Base-by-base conservation (phyloP, 92 coral and sea anemone genomes). In the Actinostola sp. region DNA sequence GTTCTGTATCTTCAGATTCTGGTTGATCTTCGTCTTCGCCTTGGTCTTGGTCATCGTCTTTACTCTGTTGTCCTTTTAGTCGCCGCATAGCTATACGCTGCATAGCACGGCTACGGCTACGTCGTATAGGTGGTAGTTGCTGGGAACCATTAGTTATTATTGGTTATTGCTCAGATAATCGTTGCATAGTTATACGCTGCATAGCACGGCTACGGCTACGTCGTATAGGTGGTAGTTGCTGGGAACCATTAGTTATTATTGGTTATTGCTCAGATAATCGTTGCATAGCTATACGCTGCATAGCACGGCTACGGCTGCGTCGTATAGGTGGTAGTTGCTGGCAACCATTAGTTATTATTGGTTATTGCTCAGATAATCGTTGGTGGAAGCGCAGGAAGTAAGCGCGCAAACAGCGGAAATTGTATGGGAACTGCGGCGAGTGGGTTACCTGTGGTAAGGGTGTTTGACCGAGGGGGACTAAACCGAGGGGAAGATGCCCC, bases 1-100 rank as follows among this genome's bases (percentile, higher is more conserved):
- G 67, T 44, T 90, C 92, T 19, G 88, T 76, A 73, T 90, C 97
- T 55, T 87, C 92, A 0, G 97, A 90, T 65, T 90, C 97, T 1
- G 87, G 85, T 45, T 90, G 89, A 26, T 90, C 97, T 56, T 90
- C 97, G 49, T 87, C 97, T 79, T 90, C 97, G 29, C 86, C 92
- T 66, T 78, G 67, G 20, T 83, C 97, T 24, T 67, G 89, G 14
- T 88, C 92, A 29, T 86, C 86, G 0, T 90, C 97, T 55, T 75
- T 78, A 32, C 60, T 57, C 2, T 70, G 73, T 54, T 75, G 88
- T 26, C 69, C 71, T 69, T 73, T 73, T 78, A 86, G 69, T 39
- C 69, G 62, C 32, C 92, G 43, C 66, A 86, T 71, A 23, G 86
- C 64, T 61, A 54, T 69, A 20, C 92, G 92, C 32, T 81, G 84